Base-by-base conservation (phyloP, 2,113 vertebrate species). In the Amazona guildingii region DNA sequence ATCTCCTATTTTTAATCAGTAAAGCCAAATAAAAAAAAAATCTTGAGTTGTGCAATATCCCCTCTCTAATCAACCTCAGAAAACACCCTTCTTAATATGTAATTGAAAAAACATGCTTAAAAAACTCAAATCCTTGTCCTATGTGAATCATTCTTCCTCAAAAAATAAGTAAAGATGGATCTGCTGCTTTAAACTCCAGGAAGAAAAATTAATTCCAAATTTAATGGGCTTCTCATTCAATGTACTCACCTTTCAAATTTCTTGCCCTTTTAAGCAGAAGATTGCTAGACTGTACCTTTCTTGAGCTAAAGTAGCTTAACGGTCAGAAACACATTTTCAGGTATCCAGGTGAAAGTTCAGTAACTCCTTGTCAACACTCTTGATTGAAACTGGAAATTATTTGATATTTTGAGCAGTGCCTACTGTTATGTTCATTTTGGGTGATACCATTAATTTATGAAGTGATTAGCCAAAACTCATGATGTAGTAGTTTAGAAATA, bases 121-220 rank as follows among this genome's bases (percentile, higher is more conserved):
- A 80, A 88, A 46, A 0, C 0, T 0, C 3, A 90, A 77, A 49
- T 35, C 10, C 1, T 46, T 54, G 7, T 21, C 6, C 9, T 66
- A n/a, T 37, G 18, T 62, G 44, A 64, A 83, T 10, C 16, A 17
- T 21, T 72, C 28, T 52, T 82, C 33, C 54, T 62, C 54, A 78
- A 84, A 73, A 8, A 27, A 3, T 5, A 41, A 44, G 17, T 9
- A 69, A 13, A 77, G 43, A 44, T 28, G 6, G 9, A 86, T 57
- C 11, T 39, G 15, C 20, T 92, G 12, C 19, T 86, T 44, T 17
- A 67, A 86, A 25, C 67, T 73, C 16, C 35, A n/a, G 17, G 24
- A 64, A 35, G 8, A 88, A 88, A 89, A 91, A 66, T 9, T 1
- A 74, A 87, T 87, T 82, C 18, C 46, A 81, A 59, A 66, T 23